Base-by-base conservation (phyloP, 1,140 invertebrate species). In the Temnothorax curvispinosus region DNA sequence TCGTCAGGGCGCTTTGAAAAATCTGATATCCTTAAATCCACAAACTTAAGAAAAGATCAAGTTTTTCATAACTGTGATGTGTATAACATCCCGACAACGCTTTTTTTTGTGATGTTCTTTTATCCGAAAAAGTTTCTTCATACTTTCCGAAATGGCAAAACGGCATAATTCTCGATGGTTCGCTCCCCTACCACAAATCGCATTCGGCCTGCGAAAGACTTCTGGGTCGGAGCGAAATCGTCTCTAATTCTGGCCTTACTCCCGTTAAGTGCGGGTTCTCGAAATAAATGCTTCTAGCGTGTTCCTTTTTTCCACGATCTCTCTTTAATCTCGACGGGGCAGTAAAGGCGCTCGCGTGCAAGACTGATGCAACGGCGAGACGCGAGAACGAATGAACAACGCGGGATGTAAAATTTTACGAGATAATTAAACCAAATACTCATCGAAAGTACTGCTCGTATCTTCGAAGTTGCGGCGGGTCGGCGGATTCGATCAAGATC, bases 271-370 rank as follows among this genome's bases (percentile, higher is more conserved):
- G 89, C 89, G 76, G 85, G 85, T 80, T 87, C 72, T 78, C 62
- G 75, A 69, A 89, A 87, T 87, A 89, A 89, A 89, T 90, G 85
- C 89, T 81, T 84, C 65, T 78, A 89, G 76, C 76, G 88, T 69
- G 88, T 21, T 78, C 78, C 56, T 89, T 74, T 60, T 87, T 72
- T 52, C 44, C 50, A 50, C 81, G 80, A 86, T 89, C 65, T 85
- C 81, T 67, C 69, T 76, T 85, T 88, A 88, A 89, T 67, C 58
- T 74, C 60, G 60, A 52, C 11, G 50, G 38, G 38, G 54, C 8
- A 75, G 64, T 44, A 65, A 84, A 64, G 50, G 41, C 56, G 60
- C 32, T 32, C 54, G 44, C 80, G 21, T 54, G 82, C 32, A 38
- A 85, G 64, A 21, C 56, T 21, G 41, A 13, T 44, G 47, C 32